These are phyloP conservation scores for Cactoblastis cactorum DNA, from an alignment of 2,888 invertebrate genomes.

Conservation along the genomic window DNA sequence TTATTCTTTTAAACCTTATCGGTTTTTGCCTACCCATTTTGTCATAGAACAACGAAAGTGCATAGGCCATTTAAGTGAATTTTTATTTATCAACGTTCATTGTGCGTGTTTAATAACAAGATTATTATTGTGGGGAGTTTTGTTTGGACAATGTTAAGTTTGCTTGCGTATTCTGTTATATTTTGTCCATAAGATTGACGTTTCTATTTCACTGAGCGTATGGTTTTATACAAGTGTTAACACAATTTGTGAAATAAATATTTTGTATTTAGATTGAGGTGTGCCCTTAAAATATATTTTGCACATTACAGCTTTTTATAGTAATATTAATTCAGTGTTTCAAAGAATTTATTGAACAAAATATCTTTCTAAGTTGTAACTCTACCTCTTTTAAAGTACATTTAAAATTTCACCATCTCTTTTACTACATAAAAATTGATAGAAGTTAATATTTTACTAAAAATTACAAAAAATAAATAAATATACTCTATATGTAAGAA, in stretches of 20 bases:
- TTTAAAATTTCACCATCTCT: too few relatives aligned
- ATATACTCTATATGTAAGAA: too few relatives aligned
- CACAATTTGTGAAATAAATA: neutral
- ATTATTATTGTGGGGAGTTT: conserved; percentile 10
- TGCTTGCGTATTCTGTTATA: neutral
- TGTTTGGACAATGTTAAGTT: neutral
- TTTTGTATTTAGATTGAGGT: too few relatives aligned
- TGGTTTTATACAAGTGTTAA: neutral
- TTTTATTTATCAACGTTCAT: conserved; percentile 57
- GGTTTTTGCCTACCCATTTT: conserved; percentile 15
- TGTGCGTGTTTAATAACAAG: conserved; percentile 45
- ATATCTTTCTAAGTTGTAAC: too few relatives aligned
- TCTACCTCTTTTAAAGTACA: too few relatives aligned
- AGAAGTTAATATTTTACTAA: too few relatives aligned
- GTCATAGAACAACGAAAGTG: conserved; percentile 37
- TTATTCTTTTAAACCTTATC: conserved; percentile 23
- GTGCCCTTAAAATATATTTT: too few relatives aligned
- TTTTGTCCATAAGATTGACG: neutral
- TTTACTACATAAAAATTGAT: too few relatives aligned
- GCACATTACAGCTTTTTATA: too few relatives aligned
- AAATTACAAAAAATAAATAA: too few relatives aligned
- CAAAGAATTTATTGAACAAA: too few relatives aligned
- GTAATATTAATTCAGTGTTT: too few relatives aligned
- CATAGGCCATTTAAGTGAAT: conserved; percentile 50
- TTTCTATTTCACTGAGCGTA: neutral